Base-by-base conservation (phyloP, 2,797 vertebrate genomes). In the Menidia menidia region DNA sequence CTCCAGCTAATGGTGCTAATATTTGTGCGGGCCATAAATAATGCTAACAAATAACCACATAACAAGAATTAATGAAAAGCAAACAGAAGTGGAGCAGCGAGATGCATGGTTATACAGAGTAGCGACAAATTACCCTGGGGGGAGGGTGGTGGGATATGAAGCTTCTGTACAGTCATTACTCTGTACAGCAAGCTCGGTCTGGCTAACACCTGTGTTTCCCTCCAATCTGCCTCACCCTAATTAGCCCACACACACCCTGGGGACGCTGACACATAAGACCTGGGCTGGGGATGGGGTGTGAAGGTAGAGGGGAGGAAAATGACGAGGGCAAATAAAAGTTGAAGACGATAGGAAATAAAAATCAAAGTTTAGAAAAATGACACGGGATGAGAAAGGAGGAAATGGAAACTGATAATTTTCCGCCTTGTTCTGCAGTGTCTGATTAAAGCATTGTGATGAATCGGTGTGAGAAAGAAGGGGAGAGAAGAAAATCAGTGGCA, bases 191-290 rank as follows among this genome's bases (percentile, higher is more conserved):
- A 94, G 94, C 95, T 94, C 77, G 95, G 92, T 95, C 96, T 94
- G 93, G 96, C 94, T 95, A 97, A 97, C 96, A 98, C 97, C 96
- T 96, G 94, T 96, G 95, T 96, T 95, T 94, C 96, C 94, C 93
- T 95, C 87, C 85, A 89, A 93, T 93, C 96, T 93, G 91, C 94
- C 93, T 98, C 96, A 98, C 96, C 96, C 96, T 99, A 98, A 99
- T 98, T 98, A 98, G 96, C 97, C 96, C 95, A 94, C 94, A 93
- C 91, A 94, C 94, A 96, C 97, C 95, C 93, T 62, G 88, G 95
- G 95, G 96, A 96, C 91, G 81, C 81, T 63, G 68, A 82, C 88
- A 87, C 83, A 92, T 87, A 85, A 83, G 85, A 80, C 90, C 83
- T 74, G 77, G 71, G 73, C 84, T 75, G 54, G 75, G 55, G 80